phyloP scores from a whole-genome alignment of 2,888 invertebrate species.

The Oscheius sp. region DNA sequence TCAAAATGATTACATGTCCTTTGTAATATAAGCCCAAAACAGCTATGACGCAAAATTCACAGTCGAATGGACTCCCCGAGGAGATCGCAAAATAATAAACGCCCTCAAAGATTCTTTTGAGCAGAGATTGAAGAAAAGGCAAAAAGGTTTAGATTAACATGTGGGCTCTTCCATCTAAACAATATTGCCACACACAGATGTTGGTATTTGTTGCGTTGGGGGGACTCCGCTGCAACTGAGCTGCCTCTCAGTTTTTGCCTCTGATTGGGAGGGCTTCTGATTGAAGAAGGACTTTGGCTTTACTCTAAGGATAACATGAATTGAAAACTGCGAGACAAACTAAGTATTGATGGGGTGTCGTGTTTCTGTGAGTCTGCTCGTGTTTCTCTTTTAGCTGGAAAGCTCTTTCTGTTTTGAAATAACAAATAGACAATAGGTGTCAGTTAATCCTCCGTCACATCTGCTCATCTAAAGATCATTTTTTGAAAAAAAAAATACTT shows the following conservation, averaged over 20 bases:
- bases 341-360: slow-evolving; percentile 25
- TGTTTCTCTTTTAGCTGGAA: slow-evolving; percentile 14
- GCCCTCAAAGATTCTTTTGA: too few relatives aligned
- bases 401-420: background rate
- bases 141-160: too few relatives aligned
- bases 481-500: too few relatives aligned
- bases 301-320: slow-evolving; percentile 7
- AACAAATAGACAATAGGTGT: background rate
- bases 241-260: background rate
- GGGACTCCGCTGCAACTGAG: background rate
- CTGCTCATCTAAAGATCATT: too few relatives aligned
- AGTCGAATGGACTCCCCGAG: too few relatives aligned
- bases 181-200: background rate
- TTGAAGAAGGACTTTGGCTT: background rate
- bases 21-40: background rate
- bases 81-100: too few relatives aligned
- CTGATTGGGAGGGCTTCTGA: background rate
- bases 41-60: background rate
- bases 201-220: background rate
- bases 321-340: slow-evolving; percentile 15
- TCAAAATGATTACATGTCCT: background rate
- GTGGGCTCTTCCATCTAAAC: too few relatives aligned
- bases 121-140: too few relatives aligned
- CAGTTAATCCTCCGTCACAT: too few relatives aligned
- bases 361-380: slow-evolving; percentile 21